Conservation (phyloP, 2,888 invertebrate genomes). For the Aphidoletes aphidimyza region DNA sequence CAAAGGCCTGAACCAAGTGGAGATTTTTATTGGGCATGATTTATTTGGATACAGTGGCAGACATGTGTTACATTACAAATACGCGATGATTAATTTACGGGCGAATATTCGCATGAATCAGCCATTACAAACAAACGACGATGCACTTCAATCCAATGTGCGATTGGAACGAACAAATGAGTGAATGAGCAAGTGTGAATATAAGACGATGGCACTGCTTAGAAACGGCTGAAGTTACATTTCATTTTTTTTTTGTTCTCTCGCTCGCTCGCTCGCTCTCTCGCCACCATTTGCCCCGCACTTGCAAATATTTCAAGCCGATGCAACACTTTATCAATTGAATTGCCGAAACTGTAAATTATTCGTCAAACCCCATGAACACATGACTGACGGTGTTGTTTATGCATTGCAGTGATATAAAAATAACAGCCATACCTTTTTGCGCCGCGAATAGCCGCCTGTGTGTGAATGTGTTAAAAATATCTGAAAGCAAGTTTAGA, state of each 20-base stretch:
- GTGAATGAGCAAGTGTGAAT: background rate
- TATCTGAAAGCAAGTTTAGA: conserved; percentile 38
- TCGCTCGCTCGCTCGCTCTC: background rate
- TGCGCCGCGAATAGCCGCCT: conserved; percentile 39
- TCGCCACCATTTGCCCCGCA: background rate
- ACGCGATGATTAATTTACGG: conserved; percentile 27
- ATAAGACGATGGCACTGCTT: no score
- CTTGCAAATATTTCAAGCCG: background rate
- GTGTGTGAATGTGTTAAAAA: conserved; percentile 33
- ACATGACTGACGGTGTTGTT: conserved; percentile 45
- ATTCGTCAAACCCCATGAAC: conserved; percentile 36
- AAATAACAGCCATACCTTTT: conserved; percentile 36
- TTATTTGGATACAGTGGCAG: conserved; percentile 46
- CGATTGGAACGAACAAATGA: background rate
- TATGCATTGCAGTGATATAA: conserved; percentile 53
- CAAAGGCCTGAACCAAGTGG: conserved; percentile 38
- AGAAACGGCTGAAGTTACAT: background rate
- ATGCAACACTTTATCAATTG: conserved; percentile 38
- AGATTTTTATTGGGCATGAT: conserved; percentile 48
- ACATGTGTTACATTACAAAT: conserved; percentile 50
- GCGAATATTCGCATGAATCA: background rate
- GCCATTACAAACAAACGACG: background rate
- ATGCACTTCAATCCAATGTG: background rate
- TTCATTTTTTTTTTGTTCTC: background rate
- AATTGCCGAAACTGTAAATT: conserved; percentile 25